Conservation (phyloP, 2,797 vertebrate species). For the Pempheris klunzingeri region DNA sequence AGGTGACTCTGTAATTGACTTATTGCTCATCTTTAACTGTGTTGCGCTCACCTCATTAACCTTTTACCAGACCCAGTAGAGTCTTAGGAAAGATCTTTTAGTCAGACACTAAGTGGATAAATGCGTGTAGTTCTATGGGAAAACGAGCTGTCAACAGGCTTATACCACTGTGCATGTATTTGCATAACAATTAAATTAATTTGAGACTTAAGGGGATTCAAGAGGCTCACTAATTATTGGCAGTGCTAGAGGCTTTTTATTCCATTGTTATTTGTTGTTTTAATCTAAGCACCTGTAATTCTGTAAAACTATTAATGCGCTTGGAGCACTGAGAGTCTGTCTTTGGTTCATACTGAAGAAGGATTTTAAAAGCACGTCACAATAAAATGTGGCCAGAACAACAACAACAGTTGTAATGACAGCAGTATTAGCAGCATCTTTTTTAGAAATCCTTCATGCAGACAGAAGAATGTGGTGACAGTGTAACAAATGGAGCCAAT, state of each 20-base stretch:
- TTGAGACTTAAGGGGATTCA: background rate
- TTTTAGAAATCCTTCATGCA: background rate
- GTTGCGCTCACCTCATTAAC: conserved; percentile 15
- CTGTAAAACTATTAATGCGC: background rate
- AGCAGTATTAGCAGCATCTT: too few relatives aligned
- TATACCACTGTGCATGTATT: background rate
- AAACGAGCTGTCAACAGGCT: background rate
- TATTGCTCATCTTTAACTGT: conserved; percentile 17
- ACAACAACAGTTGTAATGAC: too few relatives aligned
- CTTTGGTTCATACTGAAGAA: background rate
- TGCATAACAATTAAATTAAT: background rate
- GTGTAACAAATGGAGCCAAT: conserved; percentile 33
- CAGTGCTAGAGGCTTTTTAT: background rate
- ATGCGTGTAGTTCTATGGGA: background rate
- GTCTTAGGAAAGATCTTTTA: background rate
- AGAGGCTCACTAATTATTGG: background rate
- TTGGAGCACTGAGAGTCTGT: background rate
- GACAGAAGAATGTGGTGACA: conserved; percentile 14
- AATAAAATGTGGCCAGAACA: background rate
- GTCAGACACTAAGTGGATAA: background rate
- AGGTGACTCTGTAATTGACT: conserved; percentile 11
- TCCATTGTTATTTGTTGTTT: too few relatives aligned
- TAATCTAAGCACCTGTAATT: background rate
- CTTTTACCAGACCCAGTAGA: background rate
- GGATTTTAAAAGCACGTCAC: background rate